Conservation (phyloP, 2,888 invertebrate genomes). For the Linnaemya tessellans region DNA sequence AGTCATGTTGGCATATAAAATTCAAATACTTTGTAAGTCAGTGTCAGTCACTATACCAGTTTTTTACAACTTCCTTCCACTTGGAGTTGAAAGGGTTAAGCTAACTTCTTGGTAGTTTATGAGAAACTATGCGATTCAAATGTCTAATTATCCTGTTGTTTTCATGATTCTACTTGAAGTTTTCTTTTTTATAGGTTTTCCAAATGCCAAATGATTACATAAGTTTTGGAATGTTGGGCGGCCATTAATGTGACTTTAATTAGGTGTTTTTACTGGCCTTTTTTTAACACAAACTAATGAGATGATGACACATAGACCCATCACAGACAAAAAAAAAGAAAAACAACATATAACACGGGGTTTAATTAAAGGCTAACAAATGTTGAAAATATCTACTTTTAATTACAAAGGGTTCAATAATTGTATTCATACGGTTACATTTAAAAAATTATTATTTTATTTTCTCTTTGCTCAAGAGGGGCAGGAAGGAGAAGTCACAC, state of each 20-base stretch:
- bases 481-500: too few species aligned
- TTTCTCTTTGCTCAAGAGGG: background rate
- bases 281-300: conserved; percentile 48
- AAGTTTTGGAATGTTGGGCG: background rate
- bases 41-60: background rate
- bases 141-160: conserved; percentile 5
- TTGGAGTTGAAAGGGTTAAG: conserved; percentile 37
- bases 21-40: conserved; percentile 29
- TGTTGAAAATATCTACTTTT: background rate
- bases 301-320: conserved; percentile 45
- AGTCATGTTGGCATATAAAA: background rate
- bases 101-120: background rate
- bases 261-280: conserved; percentile 58
- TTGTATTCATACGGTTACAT: background rate
- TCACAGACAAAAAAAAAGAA: background rate
- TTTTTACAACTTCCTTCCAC: conserved; percentile 31
- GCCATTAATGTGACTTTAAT: conserved; percentile 66
- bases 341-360: background rate
- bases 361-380: background rate
- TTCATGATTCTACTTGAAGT: conserved; percentile 15
- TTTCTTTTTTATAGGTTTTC: background rate
- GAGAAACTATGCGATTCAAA: background rate
- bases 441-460: background rate
- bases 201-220: conserved; percentile 35
- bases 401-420: background rate